Base-by-base conservation (phyloP, 1,140 invertebrate genomes). In the Drosophila ercepeae region DNA sequence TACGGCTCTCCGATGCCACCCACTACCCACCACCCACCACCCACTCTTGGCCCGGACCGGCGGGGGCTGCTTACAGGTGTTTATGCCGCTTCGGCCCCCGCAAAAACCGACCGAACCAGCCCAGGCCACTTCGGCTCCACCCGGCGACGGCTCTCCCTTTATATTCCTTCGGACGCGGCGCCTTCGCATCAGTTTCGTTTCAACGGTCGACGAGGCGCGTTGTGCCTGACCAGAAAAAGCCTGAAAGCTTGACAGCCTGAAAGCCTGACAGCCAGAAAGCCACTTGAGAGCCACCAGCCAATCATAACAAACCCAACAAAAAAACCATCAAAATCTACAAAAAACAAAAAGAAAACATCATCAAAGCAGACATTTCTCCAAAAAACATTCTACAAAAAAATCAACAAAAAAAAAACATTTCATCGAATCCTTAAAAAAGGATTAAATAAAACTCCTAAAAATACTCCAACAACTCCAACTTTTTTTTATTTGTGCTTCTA, bases 41-140 rank as follows among this genome's bases (percentile, higher is more conserved):
- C 14, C 39, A 8, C 46, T 36, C 21, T 57, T 27, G 8, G 48
- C 61, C 78, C 78, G 78, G 78, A 78, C 29, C 39, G n/a, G 25
- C 61, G 34, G 48, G 8, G 41, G 55, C 58, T 81, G 81, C 72
- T 84, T 84, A 84, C 81, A 84, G 81, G 81, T 84, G 81, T 84
- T 84, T 84, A 64, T 73, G 36, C 32, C n/a, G 23, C 23, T 45
- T 72, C 53, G 72, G 36, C 18, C 4, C 1, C 36, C 58, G 36
- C 8, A 0, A 1, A 1, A 27, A 16, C 60, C 60, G 60, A 64
- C 19, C 59, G 51, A n/a, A n/a, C n/a, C n/a, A n/a, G n/a, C n/a
- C n/a, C n/a, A n/a, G n/a, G n/a, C n/a, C n/a, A n/a, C n/a, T n/a
- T n/a, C n/a, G 41, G 14, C 5, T 2, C 14, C 7, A 13, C 51